Conservation (phyloP, 2,113 vertebrate genomes). For the Myocastor coypus region DNA sequence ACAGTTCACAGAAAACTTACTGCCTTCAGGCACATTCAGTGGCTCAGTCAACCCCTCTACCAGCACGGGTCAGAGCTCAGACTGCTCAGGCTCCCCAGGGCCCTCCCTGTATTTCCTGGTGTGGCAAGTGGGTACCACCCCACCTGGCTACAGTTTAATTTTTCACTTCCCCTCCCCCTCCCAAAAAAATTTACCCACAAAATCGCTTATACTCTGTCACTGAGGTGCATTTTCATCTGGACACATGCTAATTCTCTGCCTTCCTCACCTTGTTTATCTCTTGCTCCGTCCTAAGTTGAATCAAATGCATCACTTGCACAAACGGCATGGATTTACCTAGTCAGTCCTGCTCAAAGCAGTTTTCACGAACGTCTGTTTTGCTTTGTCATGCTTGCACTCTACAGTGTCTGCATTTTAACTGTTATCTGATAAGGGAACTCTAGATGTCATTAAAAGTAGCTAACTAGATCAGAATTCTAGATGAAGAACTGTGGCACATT, state of each 20-base stretch:
- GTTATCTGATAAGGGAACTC: slow-evolving; percentile 55
- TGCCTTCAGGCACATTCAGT: too few relatives aligned
- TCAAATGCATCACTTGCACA: neutral
- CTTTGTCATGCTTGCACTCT: slow-evolving; percentile 19
- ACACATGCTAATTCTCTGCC: neutral
- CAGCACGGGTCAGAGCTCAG: too few relatives aligned
- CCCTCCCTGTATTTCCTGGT: too few relatives aligned
- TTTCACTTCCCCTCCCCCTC: too few relatives aligned
- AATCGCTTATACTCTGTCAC: too few relatives aligned
- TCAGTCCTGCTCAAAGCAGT: neutral
- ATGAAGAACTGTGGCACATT: slow-evolving; percentile 52
- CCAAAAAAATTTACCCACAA: too few relatives aligned
- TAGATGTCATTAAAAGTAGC: slow-evolving; percentile 68
- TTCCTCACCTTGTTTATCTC: neutral
- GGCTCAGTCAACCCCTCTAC: too few relatives aligned
- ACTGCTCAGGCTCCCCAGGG: too few relatives aligned
- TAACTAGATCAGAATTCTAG: slow-evolving; percentile 66
- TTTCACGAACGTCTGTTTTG: slow-evolving; percentile 21
- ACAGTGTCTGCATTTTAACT: slow-evolving; percentile 54
- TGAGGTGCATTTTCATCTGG: too few relatives aligned
- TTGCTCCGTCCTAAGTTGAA: neutral
- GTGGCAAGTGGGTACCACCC: too few relatives aligned
- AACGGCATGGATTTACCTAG: neutral
- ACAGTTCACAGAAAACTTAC: too few relatives aligned
- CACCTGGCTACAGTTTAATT: too few relatives aligned